Evolutionary conservation across 2,888 invertebrate genomes (phyloP), one percentile per base, ranked within the genome.

Genomic region (Perdita meconis): DNA sequence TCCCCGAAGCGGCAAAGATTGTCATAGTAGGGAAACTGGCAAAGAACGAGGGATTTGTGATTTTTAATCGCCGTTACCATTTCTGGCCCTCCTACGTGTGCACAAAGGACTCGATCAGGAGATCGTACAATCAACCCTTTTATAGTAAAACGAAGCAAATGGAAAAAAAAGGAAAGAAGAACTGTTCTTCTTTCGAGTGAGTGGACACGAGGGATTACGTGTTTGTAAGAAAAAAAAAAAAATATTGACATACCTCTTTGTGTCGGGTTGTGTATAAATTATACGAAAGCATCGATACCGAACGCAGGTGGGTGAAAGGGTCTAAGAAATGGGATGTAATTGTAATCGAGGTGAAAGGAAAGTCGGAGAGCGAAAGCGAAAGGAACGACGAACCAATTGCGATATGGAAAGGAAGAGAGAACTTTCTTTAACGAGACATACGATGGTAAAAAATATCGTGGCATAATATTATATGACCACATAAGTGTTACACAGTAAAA

Each of bases 1-100:
- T 94, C 95, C 89, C 94, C 95, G 80, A 96, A 96, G 93, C 94
- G 96, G 91, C 95, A 96, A 92, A 94, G 96, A 82, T 94, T 96
- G 88, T 95, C 96, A 95, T 96, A 96, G 95, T 95, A 93, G 88
- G 89, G 87, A 88, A 88, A 89, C 65, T 50, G 75, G 63, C 56
- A 81, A 50, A 67, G 59, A 80, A 71, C 51, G 51, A 71, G 63
- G 40, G 67, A 75, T 77, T 82, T 82, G 84, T 84, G 85, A 81
- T 85, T 79, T 59, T 80, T 70, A 83, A 80, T 74, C 78, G 70
- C 76, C 80, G 55, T 66, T 83, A 83, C 76, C 66, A 77, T 85
- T 83, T 82, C 73, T 77, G 78, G 53, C 75, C 70, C 70, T 79
- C 57, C 65, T 82, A 76, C 51, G 19, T 19, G 34, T 85, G 81